A percentile compares a stretch with the other conserved stretches of the same genome.
Evolutionary conservation across 2,797 vertebrate species (phyloP).

Genomic region (Parauchenoglanis ngamensis): DNA sequence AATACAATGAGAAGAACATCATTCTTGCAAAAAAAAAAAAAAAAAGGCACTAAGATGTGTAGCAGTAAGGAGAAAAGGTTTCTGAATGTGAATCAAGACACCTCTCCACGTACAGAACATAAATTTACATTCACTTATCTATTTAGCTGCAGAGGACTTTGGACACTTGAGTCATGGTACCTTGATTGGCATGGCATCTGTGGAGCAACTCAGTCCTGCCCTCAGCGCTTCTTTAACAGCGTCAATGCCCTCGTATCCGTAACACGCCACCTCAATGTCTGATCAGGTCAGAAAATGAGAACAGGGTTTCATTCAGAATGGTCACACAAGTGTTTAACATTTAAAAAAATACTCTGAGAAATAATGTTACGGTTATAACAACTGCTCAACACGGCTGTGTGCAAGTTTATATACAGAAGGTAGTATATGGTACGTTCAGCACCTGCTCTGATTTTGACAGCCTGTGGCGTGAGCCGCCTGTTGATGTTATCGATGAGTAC

Average conservation of each 20-base stretch:
- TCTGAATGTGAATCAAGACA: background rate
- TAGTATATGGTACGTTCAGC: background rate
- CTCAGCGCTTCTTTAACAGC: slow-evolving; percentile 95
- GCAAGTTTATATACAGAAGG: background rate
- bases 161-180: slow-evolving; percentile 61
- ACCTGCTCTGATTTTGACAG: slow-evolving; percentile 98
- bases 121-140: background rate
- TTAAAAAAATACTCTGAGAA: too few species aligned
- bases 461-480: slow-evolving; percentile 95
- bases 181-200: slow-evolving; percentile 98
- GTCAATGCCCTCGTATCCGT: slow-evolving; percentile 97
- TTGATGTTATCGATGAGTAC: slow-evolving; percentile 98
- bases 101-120: background rate
- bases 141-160: background rate
- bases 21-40: background rate
- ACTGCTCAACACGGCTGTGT: background rate
- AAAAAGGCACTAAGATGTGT: background rate
- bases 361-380: background rate
- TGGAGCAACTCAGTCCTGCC: slow-evolving; percentile 93
- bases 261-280: slow-evolving; percentile 99
- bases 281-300: background rate
- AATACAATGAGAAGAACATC: background rate
- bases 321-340: too few species aligned
- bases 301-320: background rate
- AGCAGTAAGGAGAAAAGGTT: background rate